These are phyloP conservation scores for Melikaiella ostensackeni DNA, from an alignment of 2,888 invertebrate species.

Conservation along the genomic window DNA sequence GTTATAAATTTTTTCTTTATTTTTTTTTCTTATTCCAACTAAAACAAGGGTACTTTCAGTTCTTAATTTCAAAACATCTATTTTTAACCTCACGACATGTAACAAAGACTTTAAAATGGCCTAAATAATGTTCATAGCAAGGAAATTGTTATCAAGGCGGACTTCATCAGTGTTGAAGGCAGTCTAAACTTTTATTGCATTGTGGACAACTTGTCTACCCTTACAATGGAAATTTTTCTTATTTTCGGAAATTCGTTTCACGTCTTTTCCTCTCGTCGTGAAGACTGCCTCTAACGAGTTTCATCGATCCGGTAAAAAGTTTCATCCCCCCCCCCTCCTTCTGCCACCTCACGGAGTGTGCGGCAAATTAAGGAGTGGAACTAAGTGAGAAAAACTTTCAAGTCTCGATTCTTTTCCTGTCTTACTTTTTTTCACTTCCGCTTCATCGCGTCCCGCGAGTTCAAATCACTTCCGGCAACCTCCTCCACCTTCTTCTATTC, in stretches of 20 bases:
- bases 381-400: not conserved
- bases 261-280: slow-evolving; percentile 54
- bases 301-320: slow-evolving; percentile 16
- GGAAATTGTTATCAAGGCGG: too few relatives aligned
- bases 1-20: too few relatives aligned
- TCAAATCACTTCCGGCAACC: slow-evolving; percentile 23
- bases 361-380: slow-evolving; percentile 16
- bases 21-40: too few relatives aligned
- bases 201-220: not conserved
- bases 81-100: too few relatives aligned
- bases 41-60: too few relatives aligned
- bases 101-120: too few relatives aligned
- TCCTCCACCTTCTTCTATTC: slow-evolving; percentile 7
- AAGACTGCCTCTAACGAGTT: slow-evolving; percentile 41
- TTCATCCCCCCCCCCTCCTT: not conserved
- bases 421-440: slow-evolving; percentile 11
- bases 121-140: too few relatives aligned
- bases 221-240: not conserved
- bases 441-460: not conserved
- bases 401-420: not conserved
- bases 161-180: too few relatives aligned
- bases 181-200: not conserved
- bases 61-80: too few relatives aligned
- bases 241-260: slow-evolving; percentile 40
- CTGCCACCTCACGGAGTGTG: not conserved